A percentile compares a stretch with the other conserved stretches of the same genome.
phyloP scores from a whole-genome alignment of 2,113 vertebrate species.

The Arvicanthis niloticus region DNA sequence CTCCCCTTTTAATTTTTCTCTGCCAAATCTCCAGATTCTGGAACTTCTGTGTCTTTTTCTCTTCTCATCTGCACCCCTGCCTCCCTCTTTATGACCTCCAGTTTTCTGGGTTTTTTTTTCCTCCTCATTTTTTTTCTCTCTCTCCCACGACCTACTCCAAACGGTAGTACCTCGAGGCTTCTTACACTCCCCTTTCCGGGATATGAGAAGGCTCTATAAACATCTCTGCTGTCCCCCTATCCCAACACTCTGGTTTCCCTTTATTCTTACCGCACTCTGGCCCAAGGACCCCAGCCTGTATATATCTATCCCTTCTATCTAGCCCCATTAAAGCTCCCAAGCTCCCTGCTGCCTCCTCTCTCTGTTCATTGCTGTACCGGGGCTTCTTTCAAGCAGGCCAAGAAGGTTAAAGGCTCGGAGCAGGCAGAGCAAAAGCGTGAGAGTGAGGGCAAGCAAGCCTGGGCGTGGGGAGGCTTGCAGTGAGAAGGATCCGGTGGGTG shows the following conservation, averaged over 20 bases:
- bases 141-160: neutral
- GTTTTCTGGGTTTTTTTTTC: neutral
- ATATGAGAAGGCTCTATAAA: neutral
- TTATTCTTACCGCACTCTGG: rapidly evolving
- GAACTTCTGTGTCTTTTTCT: neutral
- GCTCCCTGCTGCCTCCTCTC: constrained; percentile 46
- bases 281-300: neutral
- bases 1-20: neutral
- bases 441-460: neutral
- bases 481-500: neutral
- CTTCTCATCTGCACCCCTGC: neutral
- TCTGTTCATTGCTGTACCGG: constrained; percentile 59
- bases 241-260: neutral
- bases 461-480: neutral
- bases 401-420: neutral
- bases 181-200: neutral
- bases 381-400: neutral
- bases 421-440: neutral
- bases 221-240: neutral
- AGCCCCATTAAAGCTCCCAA: constrained; percentile 73
- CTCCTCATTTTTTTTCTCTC: neutral
- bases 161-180: neutral
- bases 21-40: neutral
- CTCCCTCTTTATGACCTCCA: neutral
- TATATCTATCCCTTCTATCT: neutral